Evolutionary conservation across 2,888 invertebrate genomes (phyloP).

Genomic region (Psylliodes chrysocephalus): DNA sequence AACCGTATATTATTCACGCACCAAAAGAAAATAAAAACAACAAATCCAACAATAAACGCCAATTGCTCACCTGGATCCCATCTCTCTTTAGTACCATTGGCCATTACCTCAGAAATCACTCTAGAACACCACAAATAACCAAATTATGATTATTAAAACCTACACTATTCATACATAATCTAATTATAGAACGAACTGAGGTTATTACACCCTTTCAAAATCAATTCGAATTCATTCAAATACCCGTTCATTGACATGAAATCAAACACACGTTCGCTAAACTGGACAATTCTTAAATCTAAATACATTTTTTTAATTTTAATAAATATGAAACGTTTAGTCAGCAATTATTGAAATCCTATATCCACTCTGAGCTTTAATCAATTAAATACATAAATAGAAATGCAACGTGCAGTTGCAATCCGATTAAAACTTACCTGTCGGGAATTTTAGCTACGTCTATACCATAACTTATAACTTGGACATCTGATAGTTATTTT

Average conservation of each 20-base stretch:
- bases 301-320: too few relatives aligned
- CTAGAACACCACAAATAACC: constrained; percentile 52
- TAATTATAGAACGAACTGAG: constrained; percentile 30
- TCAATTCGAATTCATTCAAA: not conserved
- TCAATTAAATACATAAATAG: not conserved
- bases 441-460: not conserved
- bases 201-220: constrained; percentile 12
- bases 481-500: not conserved
- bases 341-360: constrained; percentile 12
- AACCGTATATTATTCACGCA: not conserved
- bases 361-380: not conserved
- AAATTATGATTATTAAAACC: not conserved
- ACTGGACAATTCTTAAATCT: too few relatives aligned
- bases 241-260: not conserved
- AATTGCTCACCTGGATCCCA: constrained; percentile 70
- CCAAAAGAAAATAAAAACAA: constrained; percentile 31
- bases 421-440: not conserved
- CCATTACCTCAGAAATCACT: constrained; percentile 71
- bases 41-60: constrained; percentile 17
- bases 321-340: not conserved
- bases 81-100: constrained; percentile 66
- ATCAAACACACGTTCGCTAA: too few relatives aligned
- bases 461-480: constrained; percentile 11
- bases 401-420: not conserved
- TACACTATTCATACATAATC: constrained; percentile 20